Evolutionary conservation across 2,888 invertebrate species (phyloP), one percentile per base, ranked within the genome.

Genomic region (Cephonodes hylas): DNA sequence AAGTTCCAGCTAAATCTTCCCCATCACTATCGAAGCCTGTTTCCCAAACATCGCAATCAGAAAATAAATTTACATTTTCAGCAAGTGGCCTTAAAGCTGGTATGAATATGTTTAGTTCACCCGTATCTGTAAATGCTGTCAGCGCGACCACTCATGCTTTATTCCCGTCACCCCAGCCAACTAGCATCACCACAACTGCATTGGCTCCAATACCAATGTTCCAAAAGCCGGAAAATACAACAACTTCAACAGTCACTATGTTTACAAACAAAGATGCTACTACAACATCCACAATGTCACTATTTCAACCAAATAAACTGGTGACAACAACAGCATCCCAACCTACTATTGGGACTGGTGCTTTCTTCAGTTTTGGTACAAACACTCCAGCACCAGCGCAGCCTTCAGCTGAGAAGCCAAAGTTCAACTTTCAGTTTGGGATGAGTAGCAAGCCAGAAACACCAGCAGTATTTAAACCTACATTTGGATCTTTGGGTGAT

Each of bases 371-470:
- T 66, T 88, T 89, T 61, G 84, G 85, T 1, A 70, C 46, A 15
- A 82, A 67, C 60, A 59, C 65, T 8, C 64, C 71, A 7, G 65
- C 27, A 38, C 66, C 59, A 27, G 62, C 68, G 22, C 70, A 10
- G 56, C 64, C 72, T n/a, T 59, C 77, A 15, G 69, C 70, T 1
- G 86, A 84, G 4, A 84, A 83, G 61, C 80, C 84, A 0, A 83
- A 83, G 64, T 88, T 88, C 59, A 82, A 74, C 59, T 90, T 90
- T 58, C 73, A 72, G 8, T 89, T 90, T 63, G 80, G 82, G 6
- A 74, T 60, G 53, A 75, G 61, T 53, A 80, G 70, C 56, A 75
- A 77, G 64, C 64, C 74, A 10, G 80, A 82, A 31, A 42, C 69
- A 25, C 58, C 71, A 18, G 56, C 71, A 13, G 44, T 73, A 31